Conservation (phyloP, 1,140 invertebrate species). For the Trichonephila inaurata region DNA sequence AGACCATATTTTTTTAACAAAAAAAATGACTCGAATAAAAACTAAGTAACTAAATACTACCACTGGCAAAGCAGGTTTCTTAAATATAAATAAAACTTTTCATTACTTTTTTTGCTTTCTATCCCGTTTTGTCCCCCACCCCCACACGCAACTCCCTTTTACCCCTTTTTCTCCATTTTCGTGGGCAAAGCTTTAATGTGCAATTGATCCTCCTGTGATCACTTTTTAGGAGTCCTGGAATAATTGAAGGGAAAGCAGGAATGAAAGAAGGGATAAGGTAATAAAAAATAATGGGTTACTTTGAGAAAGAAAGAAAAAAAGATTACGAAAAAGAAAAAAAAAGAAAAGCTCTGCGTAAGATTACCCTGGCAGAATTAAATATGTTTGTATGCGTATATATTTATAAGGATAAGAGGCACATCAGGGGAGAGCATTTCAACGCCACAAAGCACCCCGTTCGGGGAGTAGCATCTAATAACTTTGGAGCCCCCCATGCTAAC, state of each 20-base stretch:
- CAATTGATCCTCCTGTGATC: constrained; percentile 66
- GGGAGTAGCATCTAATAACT: constrained; percentile 43
- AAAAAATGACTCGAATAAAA: neutral
- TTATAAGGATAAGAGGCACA: constrained; percentile 28
- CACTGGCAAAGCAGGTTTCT: neutral
- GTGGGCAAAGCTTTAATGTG: constrained; percentile 62
- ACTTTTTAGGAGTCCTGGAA: constrained; percentile 45
- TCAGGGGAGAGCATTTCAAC: constrained; percentile 22
- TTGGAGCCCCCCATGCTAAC: neutral
- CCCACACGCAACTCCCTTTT: neutral
- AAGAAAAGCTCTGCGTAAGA: neutral
- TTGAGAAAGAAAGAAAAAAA: neutral
- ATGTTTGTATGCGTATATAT: constrained; percentile 32
- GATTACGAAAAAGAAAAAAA: neutral
- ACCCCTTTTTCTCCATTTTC: constrained; percentile 22
- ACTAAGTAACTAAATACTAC: neutral
- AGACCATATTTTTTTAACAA: neutral
- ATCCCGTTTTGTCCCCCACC: neutral
- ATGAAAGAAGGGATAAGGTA: constrained; percentile 3
- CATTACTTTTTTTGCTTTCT: neutral
- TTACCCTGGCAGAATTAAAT: constrained; percentile 24
- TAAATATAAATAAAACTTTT: constrained; percentile 66
- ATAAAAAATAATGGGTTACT: constrained; percentile 52
- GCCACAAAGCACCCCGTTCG: constrained; percentile 51
- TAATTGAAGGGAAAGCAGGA: constrained; percentile 45